phyloP scores from a whole-genome alignment of 2,888 invertebrate genomes.

The Calameuta pallipes region DNA sequence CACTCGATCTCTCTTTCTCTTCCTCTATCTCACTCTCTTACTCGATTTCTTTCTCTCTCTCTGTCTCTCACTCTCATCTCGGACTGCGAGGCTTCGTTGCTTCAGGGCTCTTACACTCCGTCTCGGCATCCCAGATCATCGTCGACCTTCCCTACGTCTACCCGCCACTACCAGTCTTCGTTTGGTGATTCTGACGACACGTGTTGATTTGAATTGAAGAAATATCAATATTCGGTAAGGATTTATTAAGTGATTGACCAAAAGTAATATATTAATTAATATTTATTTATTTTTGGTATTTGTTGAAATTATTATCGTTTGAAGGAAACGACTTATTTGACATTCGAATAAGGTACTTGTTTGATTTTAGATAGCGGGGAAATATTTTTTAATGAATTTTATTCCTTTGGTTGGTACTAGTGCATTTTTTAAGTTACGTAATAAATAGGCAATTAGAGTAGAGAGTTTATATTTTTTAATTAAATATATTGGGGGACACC shows the following conservation, averaged over 20 bases:
- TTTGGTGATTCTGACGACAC: neutral
- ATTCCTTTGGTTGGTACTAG: no score
- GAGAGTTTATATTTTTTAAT: neutral
- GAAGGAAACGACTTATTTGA: neutral
- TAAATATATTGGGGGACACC: no score
- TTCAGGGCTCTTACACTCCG: constrained; percentile 8
- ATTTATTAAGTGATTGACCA: neutral
- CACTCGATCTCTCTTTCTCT: no score
- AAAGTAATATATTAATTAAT: neutral
- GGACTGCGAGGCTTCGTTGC: neutral
- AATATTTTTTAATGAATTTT: no score
- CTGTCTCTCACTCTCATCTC: constrained; percentile 14
- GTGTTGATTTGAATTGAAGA: neutral
- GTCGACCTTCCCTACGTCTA: constrained; percentile 19
- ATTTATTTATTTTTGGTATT: neutral
- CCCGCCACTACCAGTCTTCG: neutral
- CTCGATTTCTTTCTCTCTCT: neutral
- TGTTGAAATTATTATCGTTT: neutral
- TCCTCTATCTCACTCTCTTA: no score
- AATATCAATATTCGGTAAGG: neutral
- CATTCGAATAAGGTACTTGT: neutral
- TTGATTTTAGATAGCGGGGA: no score
- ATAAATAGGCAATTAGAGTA: neutral
- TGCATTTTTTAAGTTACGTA: neutral
- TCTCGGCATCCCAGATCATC: constrained; percentile 15